Evolutionary conservation across 2,797 vertebrate species (phyloP).

Genomic region (Coracias cyanogaster): DNA sequence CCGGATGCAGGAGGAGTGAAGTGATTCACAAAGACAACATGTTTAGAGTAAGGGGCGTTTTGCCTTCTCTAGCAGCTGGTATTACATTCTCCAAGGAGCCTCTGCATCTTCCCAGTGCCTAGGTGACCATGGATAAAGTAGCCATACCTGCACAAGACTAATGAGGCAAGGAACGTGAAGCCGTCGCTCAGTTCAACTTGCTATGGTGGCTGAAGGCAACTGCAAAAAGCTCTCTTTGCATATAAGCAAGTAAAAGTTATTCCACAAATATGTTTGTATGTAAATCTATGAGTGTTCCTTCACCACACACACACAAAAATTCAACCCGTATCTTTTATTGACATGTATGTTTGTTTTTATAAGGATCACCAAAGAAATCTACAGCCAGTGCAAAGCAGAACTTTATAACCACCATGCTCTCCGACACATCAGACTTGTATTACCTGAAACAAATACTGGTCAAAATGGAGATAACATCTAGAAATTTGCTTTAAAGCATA

Average conservation of each 20-base stretch:
- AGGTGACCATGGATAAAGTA: neutral
- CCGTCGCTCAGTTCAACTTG: neutral
- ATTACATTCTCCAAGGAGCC: neutral
- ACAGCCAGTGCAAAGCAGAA: neutral
- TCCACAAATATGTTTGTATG: neutral
- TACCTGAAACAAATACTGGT: conserved; percentile 47
- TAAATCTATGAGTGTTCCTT: neutral
- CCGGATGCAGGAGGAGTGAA: neutral
- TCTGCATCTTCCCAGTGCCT: neutral
- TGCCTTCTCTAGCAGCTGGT: neutral
- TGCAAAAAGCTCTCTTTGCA: neutral
- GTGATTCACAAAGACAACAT: neutral
- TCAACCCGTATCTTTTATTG: neutral
- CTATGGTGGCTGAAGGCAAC: neutral
- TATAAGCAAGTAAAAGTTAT: neutral
- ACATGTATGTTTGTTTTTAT: neutral
- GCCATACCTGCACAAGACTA: neutral
- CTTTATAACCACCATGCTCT: neutral
- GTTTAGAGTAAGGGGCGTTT: neutral
- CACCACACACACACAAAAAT: neutral
- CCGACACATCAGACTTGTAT: neutral
- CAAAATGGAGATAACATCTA: conserved; percentile 32
- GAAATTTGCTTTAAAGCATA: conserved; percentile 72
- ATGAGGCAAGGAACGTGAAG: neutral
- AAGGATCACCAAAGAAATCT: neutral